Conservation (phyloP, 37 sponge, comb jelly and placozoan species). For the Haliclona indistincta region DNA sequence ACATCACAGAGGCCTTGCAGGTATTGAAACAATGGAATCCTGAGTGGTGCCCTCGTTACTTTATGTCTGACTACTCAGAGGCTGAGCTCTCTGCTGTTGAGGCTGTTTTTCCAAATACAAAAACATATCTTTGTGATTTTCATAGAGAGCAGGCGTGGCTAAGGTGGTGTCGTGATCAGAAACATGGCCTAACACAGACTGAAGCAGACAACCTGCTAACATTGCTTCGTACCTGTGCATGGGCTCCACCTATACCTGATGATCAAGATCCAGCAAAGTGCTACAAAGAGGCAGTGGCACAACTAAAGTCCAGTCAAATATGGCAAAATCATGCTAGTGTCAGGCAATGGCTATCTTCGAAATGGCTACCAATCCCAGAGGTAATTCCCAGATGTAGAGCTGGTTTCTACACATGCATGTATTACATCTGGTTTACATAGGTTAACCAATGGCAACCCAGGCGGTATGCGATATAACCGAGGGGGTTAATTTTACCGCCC, state of each 20-base stretch:
- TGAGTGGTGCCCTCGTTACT: conserved; percentile 24
- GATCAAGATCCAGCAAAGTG: background rate
- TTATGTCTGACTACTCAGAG: no score
- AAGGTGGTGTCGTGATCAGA: background rate
- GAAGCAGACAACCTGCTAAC: conserved; percentile 4
- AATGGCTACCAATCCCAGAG: conserved; percentile 9
- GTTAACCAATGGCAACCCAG: no score
- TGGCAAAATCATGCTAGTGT: conserved; percentile 6
- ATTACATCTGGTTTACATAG: no score
- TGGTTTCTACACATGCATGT: no score
- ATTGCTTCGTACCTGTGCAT: conserved; percentile 4
- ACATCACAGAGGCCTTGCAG: conserved; percentile 7
- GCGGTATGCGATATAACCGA: no score
- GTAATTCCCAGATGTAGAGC: no score
- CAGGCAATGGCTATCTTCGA: conserved; percentile 5
- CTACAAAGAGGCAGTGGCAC: background rate
- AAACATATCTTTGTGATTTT: no score
- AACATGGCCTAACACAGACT: conserved; percentile 1
- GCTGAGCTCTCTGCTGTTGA: no score
- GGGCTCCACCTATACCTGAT: conserved; percentile 9
- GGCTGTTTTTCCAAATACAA: no score
- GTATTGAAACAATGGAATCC: no score
- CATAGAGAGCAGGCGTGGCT: no score
- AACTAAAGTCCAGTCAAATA: background rate
- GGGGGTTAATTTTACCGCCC: no score